phyloP scores from a whole-genome alignment of 2,888 invertebrate species.

The Ferrisia virgata region DNA sequence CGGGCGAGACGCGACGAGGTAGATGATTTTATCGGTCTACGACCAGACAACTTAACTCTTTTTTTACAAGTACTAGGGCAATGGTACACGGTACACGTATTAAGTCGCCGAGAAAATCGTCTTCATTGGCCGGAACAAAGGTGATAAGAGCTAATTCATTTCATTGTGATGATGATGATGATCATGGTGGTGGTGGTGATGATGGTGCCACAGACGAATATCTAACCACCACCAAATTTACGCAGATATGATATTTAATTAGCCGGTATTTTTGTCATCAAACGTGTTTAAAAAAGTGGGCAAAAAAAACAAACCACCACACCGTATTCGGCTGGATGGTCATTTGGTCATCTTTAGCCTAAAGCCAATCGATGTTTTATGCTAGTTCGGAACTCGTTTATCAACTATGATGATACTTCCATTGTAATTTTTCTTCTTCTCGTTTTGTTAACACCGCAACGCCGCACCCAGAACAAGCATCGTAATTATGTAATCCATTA shows the following conservation, averaged over 20 bases:
- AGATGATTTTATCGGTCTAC: neutral
- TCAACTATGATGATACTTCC: neutral
- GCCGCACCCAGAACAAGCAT: neutral
- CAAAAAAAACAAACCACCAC: neutral
- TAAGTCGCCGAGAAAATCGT: neutral
- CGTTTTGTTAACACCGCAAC: neutral
- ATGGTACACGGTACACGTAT: neutral
- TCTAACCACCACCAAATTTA: too few relatives aligned
- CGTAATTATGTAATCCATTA: slow-evolving; percentile 2
- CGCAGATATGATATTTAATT: neutral
- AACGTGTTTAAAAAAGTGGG: neutral
- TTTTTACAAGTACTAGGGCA: neutral
- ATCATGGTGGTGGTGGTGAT: too few relatives aligned
- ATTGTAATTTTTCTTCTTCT: slow-evolving; percentile 6
- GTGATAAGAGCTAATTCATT: neutral
- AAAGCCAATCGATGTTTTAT: neutral
- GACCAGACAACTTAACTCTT: too few relatives aligned
- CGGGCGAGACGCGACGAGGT: neutral
- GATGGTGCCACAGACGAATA: too few relatives aligned
- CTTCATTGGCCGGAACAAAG: neutral
- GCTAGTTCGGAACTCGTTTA: neutral
- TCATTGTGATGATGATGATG: too few relatives aligned
- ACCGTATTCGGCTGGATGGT: too few relatives aligned
- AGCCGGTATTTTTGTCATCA: neutral
- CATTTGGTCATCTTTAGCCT: neutral